phyloP scores from a whole-genome alignment of 2,113 vertebrate species.

The Willisornis vidua region DNA sequence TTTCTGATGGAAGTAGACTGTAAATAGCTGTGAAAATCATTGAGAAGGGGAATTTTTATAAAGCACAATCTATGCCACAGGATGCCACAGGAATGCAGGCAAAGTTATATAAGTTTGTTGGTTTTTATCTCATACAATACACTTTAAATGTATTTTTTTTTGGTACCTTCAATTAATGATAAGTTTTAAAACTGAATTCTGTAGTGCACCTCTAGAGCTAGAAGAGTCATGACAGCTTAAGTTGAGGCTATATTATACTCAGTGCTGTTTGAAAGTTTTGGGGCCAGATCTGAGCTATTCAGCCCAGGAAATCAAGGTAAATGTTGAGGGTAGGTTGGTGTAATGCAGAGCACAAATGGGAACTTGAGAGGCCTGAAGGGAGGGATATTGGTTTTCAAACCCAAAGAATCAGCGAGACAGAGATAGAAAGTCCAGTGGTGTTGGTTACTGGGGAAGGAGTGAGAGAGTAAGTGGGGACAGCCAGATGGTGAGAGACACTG shows the following conservation, averaged over 20 bases:
- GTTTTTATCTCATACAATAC: not conserved
- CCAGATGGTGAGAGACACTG: not conserved
- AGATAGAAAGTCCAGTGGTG: not conserved
- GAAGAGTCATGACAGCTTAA: not conserved
- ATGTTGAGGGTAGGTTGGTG: not conserved
- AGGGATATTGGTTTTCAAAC: not conserved
- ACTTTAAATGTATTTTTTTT: not conserved
- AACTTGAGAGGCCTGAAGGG: not conserved
- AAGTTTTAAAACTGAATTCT: not conserved
- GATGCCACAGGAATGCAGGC: not conserved
- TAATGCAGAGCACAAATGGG: not conserved
- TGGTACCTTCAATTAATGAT: not conserved
- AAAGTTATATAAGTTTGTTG: not conserved
- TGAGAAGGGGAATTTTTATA: not conserved
- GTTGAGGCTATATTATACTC: not conserved
- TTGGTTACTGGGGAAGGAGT: not conserved
- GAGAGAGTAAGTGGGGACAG: not conserved
- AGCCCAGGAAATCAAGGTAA: not conserved
- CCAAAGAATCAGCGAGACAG: not conserved
- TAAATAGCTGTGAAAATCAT: constrained; percentile 34
- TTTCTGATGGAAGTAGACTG: not conserved
- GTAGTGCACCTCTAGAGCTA: not conserved
- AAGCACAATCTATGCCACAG: not conserved
- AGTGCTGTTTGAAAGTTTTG: not conserved
- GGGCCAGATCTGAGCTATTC: not conserved